Evolutionary conservation across 2,113 vertebrate species (phyloP).

Genomic region (Callipepla squamata): DNA sequence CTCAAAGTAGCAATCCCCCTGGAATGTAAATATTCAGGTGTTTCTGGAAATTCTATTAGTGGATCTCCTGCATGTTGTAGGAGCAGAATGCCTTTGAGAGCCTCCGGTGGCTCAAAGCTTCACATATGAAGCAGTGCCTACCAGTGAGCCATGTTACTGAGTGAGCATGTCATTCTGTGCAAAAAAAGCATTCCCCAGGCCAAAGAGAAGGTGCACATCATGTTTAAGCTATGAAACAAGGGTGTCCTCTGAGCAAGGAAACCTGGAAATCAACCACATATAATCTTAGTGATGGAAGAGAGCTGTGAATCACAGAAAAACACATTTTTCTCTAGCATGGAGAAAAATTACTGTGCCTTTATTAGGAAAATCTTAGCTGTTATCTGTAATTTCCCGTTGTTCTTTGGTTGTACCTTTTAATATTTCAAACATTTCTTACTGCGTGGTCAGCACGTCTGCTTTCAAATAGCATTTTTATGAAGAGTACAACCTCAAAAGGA

Average conservation of each 20-base stretch:
- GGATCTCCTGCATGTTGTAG: neutral
- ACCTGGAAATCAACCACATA: neutral
- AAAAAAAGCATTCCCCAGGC: neutral
- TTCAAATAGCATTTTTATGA: neutral
- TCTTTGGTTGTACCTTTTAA: neutral
- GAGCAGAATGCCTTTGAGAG: neutral
- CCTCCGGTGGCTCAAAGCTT: rapidly evolving
- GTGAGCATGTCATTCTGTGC: neutral
- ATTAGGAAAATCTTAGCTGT: neutral
- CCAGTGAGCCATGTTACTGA: rapidly evolving
- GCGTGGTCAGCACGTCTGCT: neutral
- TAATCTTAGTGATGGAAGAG: neutral
- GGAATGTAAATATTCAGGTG: neutral
- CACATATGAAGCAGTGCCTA: neutral
- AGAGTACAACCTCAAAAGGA: neutral
- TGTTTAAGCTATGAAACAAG: neutral
- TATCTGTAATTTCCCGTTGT: neutral
- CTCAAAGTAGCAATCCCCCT: neutral
- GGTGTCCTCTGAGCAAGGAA: neutral
- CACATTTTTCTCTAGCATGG: neutral
- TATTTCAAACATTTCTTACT: neutral
- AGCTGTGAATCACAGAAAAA: neutral
- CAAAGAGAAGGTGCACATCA: neutral
- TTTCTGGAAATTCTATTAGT: neutral
- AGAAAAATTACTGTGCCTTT: neutral